These are phyloP conservation scores for Anneissia japonica DNA, from an alignment of 35 echinoderm and acorn worm species.

Conservation along the genomic window DNA sequence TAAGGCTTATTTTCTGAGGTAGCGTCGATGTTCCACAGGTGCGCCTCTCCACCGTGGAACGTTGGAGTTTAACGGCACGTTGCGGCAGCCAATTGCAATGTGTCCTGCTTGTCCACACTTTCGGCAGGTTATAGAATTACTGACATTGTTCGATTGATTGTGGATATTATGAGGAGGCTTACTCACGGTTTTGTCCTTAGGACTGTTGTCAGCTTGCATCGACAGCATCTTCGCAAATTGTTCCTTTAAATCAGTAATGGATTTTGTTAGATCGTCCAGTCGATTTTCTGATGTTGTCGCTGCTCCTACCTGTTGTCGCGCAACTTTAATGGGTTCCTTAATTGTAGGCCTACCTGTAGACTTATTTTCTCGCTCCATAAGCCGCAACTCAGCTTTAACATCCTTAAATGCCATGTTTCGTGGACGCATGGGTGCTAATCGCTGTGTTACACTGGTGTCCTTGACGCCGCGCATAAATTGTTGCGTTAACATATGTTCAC, in stretches of 20 bases:
- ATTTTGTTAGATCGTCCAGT: background rate
- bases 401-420: slow-evolving; percentile 10
- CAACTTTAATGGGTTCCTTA: background rate
- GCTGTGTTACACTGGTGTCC: background rate
- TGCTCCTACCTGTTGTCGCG: background rate
- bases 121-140: too few species aligned
- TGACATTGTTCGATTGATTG: too few species aligned
- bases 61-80: slow-evolving; percentile 1
- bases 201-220: background rate
- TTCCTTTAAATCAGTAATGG: background rate
- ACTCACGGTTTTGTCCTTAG: background rate
- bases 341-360: background rate
- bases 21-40: background rate
- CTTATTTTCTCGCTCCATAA: background rate
- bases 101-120: background rate
- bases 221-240: background rate
- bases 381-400: background rate
- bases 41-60: background rate
- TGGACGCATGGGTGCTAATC: slow-evolving; percentile 24
- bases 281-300: too few species aligned
- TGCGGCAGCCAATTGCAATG: background rate
- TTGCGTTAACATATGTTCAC: background rate
- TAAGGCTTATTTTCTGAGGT: background rate
- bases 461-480: slow-evolving; percentile 27
- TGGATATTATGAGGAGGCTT: too few species aligned